Conservation (phyloP, 1,140 invertebrate species). For the Drosophila leontia region DNA sequence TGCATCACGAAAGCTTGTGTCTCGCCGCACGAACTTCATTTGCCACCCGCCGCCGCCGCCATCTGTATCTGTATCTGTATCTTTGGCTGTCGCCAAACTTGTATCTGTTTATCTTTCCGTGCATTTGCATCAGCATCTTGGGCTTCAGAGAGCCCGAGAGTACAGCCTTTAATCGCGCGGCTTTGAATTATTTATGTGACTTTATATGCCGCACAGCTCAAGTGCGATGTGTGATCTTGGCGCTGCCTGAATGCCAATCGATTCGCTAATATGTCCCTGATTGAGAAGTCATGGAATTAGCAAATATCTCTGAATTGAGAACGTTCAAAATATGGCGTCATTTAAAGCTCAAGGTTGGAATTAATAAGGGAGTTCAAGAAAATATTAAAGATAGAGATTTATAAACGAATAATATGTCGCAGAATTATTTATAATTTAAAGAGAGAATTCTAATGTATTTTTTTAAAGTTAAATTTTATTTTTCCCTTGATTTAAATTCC, state of each 20-base stretch:
- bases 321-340: not conserved
- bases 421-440: not conserved
- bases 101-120: conserved; percentile 20
- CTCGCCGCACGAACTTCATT: conserved; percentile 29
- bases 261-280: conserved; percentile 34
- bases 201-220: conserved; percentile 5
- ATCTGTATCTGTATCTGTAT: conserved; percentile 11
- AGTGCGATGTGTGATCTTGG: conserved; percentile 47
- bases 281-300: conserved; percentile 34
- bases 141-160: not conserved
- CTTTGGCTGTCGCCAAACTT: conserved; percentile 24
- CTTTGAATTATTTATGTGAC: conserved; percentile 51
- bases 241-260: conserved; percentile 36
- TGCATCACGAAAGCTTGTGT: conserved; percentile 35
- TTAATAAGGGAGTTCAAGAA: not conserved
- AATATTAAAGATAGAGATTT: too few relatives aligned
- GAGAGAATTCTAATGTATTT: too few relatives aligned
- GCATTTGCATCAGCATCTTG: conserved; percentile 39
- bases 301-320: conserved; percentile 5
- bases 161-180: conserved; percentile 29
- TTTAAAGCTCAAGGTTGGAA: not conserved
- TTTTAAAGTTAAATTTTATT: too few relatives aligned
- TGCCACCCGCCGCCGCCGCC: conserved; percentile 21
- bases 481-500: too few relatives aligned
- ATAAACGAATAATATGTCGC: not conserved